phyloP scores from a whole-genome alignment of 2,113 vertebrate species.

The Stercorarius parasiticus region DNA sequence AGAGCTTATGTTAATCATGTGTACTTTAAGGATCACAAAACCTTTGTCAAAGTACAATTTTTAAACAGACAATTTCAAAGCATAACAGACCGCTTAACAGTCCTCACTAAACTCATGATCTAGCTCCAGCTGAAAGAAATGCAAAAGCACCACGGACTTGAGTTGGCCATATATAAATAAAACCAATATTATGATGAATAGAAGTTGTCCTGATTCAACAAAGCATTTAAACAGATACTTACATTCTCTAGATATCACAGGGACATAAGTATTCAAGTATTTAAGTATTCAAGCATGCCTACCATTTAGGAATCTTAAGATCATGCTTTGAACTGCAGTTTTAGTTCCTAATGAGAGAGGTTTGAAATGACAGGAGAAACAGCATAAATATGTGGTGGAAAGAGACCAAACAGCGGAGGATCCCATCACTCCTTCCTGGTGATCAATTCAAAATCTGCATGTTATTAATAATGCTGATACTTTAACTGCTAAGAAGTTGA shows the following conservation, averaged over 20 bases:
- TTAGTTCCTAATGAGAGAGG: background rate
- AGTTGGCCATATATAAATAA: background rate
- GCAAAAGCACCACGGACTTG: background rate
- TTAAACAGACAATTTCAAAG: conserved; percentile 33
- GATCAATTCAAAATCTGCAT: background rate
- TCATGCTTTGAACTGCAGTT: background rate
- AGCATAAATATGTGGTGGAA: background rate
- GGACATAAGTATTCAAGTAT: background rate
- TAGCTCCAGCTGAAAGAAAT: background rate
- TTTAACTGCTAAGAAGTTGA: background rate
- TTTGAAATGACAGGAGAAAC: background rate
- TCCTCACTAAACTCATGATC: background rate
- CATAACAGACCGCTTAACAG: background rate
- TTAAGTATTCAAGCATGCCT: background rate
- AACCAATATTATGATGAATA: background rate
- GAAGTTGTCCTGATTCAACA: background rate
- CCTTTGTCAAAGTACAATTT: background rate
- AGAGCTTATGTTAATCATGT: background rate
- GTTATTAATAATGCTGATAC: background rate
- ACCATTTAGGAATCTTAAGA: conserved; percentile 2
- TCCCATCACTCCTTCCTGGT: background rate
- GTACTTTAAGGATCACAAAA: background rate
- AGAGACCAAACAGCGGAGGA: background rate
- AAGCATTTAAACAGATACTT: background rate
- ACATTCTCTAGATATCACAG: conserved; percentile 9